Percentiles rank a stretch among this genome's conserved stretches.
Evolutionary conservation across 2,113 vertebrate species (phyloP).

Genomic region (Thinocorus orbignyianus): DNA sequence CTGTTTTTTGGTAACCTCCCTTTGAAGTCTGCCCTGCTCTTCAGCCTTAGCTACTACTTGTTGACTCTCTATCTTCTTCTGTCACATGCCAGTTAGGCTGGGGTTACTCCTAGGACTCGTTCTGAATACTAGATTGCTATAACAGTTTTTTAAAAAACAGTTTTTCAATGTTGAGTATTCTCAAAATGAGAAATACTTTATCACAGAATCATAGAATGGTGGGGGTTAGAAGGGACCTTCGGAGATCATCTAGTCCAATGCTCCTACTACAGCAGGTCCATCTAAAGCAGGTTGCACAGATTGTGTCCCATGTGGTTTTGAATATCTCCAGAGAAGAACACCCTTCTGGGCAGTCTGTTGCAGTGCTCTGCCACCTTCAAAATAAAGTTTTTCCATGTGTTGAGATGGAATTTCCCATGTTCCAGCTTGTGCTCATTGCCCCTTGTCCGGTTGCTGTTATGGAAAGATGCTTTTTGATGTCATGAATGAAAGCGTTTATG

Average conservation of each 20-base stretch:
- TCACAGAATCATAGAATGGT: background rate
- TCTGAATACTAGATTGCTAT: background rate
- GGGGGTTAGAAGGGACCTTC: background rate
- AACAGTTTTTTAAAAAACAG: background rate
- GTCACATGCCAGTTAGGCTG: fast-evolving
- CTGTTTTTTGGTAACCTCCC: background rate
- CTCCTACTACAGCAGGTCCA: background rate
- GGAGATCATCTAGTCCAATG: background rate
- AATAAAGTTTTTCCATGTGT: background rate
- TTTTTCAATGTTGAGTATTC: background rate
- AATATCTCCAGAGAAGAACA: background rate
- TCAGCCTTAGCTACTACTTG: background rate
- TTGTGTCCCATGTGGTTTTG: background rate
- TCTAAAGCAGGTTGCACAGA: background rate
- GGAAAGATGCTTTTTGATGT: background rate
- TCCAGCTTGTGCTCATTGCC: background rate
- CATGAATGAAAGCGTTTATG: fast-evolving
- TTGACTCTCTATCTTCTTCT: background rate
- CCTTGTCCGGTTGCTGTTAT: background rate
- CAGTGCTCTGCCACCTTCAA: background rate
- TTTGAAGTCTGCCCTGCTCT: background rate
- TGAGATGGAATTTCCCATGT: background rate
- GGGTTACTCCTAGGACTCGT: background rate
- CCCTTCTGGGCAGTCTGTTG: background rate
- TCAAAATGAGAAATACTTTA: background rate